phyloP scores from a whole-genome alignment of 2,797 vertebrate species.

The Miichthys miiuy region DNA sequence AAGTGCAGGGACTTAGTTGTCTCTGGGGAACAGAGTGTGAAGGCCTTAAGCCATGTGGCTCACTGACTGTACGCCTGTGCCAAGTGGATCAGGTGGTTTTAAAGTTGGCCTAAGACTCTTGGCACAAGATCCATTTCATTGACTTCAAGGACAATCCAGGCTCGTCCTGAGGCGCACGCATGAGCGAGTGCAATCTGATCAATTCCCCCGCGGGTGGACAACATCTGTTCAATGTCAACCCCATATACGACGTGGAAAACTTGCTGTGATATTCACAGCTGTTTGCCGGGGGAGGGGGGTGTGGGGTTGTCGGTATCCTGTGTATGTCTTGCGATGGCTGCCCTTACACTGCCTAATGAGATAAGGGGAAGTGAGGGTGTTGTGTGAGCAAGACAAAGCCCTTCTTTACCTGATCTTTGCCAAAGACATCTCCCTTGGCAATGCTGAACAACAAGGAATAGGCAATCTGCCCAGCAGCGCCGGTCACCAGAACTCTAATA shows the following conservation, averaged over 20 bases:
- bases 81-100: constrained; percentile 66
- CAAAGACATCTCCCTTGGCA: constrained; percentile 97
- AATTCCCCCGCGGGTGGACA: neutral
- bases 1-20: neutral
- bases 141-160: constrained; percentile 63
- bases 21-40: constrained; percentile 17
- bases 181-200: constrained; percentile 39
- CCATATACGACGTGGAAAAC: constrained; percentile 22
- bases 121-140: constrained; percentile 46
- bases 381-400: constrained; percentile 21
- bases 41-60: constrained; percentile 37
- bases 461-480: constrained; percentile 97
- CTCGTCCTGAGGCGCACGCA: neutral
- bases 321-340: neutral
- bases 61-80: constrained; percentile 14
- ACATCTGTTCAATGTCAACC: constrained; percentile 33
- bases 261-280: constrained; percentile 10
- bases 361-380: constrained; percentile 32
- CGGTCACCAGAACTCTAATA: constrained; percentile 94
- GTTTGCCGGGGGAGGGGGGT: neutral
- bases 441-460: constrained; percentile 96
- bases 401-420: constrained; percentile 93
- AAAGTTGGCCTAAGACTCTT: constrained; percentile 58
- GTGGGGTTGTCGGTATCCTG: neutral
- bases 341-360: constrained; percentile 36